Base-by-base conservation (phyloP, 2,888 invertebrate species). In the Linyphia triangularis region DNA sequence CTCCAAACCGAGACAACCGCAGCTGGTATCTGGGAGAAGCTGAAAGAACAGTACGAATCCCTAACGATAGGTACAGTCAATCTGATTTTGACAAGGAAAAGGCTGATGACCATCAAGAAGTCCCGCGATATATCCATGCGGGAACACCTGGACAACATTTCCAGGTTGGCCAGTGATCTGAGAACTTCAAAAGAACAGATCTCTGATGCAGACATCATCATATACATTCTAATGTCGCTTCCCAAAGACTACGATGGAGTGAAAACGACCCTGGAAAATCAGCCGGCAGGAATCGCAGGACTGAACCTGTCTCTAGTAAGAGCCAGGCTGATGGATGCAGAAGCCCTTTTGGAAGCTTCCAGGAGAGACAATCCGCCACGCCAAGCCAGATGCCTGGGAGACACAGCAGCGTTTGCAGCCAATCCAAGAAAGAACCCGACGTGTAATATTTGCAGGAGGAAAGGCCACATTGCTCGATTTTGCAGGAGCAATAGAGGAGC, bases 191-290 rank as follows among this genome's bases (percentile, higher is more conserved):
- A 40, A 1, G 40, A 16, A 40, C 10, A 37, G 2, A 28, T 67
- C 19, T 30, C 67, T 7, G 30, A 26, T 19, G 33, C 2, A 9
- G 67, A 67, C 16, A 5, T 67, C 67, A 30, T 67, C 28, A 30
- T 67, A 4, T 67, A 28, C 33, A 67, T 67, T 13, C 67, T 67
- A 30, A 67, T 67, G 67, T 67, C 67, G 2, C 33, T 67, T 3
- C 67, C 67, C 6, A 30, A 30, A 30, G 33, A 67, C 6, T 28
- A 43, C 43, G 43, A 43, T 7, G 43, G 43, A 4, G 13, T 10
- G 43, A 61, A 61, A 22, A 61, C 61, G 4, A 13, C 61, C 7
- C 61, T 61, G 61, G 61, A 61, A 22, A 61, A 61, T 26, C 61
- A 13, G 13, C 61, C 61, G 6, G 4, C 24, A 2, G 61, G 61